Percentiles rank a stretch among this genome's conserved stretches.
phyloP scores from a whole-genome alignment of 2,888 invertebrate genomes.

The Lepidocyrtinus sp. region DNA sequence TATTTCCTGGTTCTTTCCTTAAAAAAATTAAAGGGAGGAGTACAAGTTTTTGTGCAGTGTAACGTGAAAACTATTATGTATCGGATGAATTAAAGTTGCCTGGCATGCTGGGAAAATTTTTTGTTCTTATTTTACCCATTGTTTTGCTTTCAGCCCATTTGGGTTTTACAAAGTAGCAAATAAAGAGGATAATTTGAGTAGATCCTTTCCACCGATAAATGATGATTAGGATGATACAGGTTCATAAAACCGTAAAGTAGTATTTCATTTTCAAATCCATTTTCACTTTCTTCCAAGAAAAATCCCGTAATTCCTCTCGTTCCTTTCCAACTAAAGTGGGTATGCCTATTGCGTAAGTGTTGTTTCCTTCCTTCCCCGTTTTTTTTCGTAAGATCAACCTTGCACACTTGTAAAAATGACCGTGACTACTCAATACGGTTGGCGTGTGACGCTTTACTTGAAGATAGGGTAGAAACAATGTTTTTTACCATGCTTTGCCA shows the following conservation, averaged over 20 bases:
- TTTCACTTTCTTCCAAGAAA: conserved; percentile 43
- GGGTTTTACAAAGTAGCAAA: background rate
- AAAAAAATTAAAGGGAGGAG: background rate
- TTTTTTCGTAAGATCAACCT: background rate
- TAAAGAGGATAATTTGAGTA: background rate
- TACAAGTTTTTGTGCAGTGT: conserved; percentile 26
- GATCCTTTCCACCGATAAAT: background rate
- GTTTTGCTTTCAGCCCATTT: background rate
- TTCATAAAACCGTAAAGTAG: conserved; percentile 4
- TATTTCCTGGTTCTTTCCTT: conserved; percentile 45
- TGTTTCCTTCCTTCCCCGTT: background rate
- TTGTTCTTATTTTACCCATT: background rate
- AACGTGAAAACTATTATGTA: conserved; percentile 43
- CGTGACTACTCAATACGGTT: background rate
- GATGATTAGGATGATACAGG: conserved; percentile 8
- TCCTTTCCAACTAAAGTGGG: background rate
- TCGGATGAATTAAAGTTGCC: background rate
- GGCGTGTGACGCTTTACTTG: conserved; percentile 5
- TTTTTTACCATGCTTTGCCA: background rate
- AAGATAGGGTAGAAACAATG: background rate
- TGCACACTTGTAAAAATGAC: conserved; percentile 7
- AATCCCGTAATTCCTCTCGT: conserved; percentile 49
- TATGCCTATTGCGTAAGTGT: background rate
- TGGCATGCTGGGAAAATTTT: conserved; percentile 11
- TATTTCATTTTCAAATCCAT: conserved; percentile 16